phyloP scores from a whole-genome alignment of 2,888 invertebrate genomes.

The Pediacus dermestoides region DNA sequence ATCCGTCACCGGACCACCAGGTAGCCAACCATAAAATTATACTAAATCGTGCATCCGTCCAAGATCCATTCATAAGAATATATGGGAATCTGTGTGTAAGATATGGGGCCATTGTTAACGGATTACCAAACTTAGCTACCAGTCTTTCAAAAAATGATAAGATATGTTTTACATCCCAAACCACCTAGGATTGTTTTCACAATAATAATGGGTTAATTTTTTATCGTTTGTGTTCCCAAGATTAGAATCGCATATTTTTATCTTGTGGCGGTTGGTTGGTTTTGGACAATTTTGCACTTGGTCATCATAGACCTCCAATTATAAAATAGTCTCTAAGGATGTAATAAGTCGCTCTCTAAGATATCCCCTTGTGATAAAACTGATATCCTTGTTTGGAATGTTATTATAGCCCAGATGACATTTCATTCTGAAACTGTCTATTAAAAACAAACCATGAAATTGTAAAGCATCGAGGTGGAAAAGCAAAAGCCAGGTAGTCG shows the following conservation, averaged over 20 bases:
- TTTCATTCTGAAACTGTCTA: constrained; percentile 22
- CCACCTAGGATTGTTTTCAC: too few relatives aligned
- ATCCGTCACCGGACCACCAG: constrained; percentile 50
- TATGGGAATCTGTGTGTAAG: constrained; percentile 47
- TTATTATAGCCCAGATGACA: constrained; percentile 25
- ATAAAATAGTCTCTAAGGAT: too few relatives aligned
- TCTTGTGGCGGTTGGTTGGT: too few relatives aligned
- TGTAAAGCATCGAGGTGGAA: constrained; percentile 13
- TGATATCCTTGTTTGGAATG: constrained; percentile 22
- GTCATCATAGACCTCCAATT: too few relatives aligned
- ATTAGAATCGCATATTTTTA: too few relatives aligned
- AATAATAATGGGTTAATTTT: too few relatives aligned
- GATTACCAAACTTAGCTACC: constrained; percentile 46
- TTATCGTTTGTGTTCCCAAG: too few relatives aligned
- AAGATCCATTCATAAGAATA: constrained; percentile 45
- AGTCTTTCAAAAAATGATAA: constrained; percentile 43
- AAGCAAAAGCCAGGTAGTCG: constrained; percentile 23
- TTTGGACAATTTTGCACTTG: too few relatives aligned
- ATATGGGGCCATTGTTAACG: constrained; percentile 48
- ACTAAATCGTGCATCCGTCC: constrained; percentile 48
- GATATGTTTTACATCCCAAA: too few relatives aligned
- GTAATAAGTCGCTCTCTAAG: too few relatives aligned
- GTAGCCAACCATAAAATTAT: constrained; percentile 49
- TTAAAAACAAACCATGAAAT: constrained; percentile 24
- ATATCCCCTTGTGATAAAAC: constrained; percentile 17